Conservation (phyloP, 2,113 vertebrate species). For the Oncorhynchus nerka region DNA sequence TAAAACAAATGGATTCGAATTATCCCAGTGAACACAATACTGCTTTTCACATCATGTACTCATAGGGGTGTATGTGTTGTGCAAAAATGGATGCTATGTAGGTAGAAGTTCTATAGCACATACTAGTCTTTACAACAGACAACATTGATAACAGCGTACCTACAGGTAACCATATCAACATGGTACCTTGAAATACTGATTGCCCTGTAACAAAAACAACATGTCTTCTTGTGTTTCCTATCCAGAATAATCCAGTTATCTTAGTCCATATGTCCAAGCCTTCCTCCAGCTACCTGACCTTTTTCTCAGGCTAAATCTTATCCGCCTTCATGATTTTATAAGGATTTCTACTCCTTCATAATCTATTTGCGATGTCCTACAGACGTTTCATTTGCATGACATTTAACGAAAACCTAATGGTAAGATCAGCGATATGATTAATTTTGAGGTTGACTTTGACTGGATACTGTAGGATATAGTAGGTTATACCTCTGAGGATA, state of each 20-base stretch:
- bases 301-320: conserved; percentile 68
- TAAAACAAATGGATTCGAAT: too few relatives aligned
- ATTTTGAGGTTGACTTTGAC: conserved; percentile 50
- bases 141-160: background rate
- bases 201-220: conserved; percentile 55
- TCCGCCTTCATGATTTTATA: conserved; percentile 67
- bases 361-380: conserved; percentile 62
- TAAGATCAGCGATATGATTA: conserved; percentile 50
- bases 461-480: conserved; percentile 25
- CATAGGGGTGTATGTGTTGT: too few relatives aligned
- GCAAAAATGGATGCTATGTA: too few relatives aligned
- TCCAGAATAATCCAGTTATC: conserved; percentile 69
- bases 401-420: conserved; percentile 64
- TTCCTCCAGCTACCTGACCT: conserved; percentile 62
- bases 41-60: too few relatives aligned
- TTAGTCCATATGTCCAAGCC: conserved; percentile 57
- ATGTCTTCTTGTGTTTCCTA: conserved; percentile 57
- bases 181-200: background rate
- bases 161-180: background rate
- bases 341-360: conserved; percentile 62
- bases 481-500: background rate
- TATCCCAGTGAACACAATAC: too few relatives aligned
- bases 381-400: conserved; percentile 67
- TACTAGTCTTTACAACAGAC: too few relatives aligned
- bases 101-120: too few relatives aligned